Base-by-base conservation (phyloP, 92 coral and sea anemone species). In the Palythoa heliodiscus region DNA sequence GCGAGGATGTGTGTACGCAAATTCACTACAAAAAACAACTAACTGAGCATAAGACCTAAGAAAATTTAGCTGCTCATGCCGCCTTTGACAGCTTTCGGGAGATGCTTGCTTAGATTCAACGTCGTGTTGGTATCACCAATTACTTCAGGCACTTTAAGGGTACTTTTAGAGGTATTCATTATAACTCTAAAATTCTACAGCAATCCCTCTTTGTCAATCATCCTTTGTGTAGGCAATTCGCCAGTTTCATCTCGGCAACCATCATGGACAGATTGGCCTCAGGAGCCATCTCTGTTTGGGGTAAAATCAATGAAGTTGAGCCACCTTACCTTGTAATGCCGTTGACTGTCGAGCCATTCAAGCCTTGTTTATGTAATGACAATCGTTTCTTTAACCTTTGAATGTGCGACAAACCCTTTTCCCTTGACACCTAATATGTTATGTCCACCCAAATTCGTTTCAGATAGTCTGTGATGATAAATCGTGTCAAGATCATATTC, bases 391-490 rank as follows among this genome's bases (percentile, higher is more conserved):
- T 75, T 0, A 86, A 86, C 53, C 39, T 86, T 2, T 86, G 76
- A 83, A 66, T 76, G 12, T 17, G 3, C 16, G 88, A 86, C 60
- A 38, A 13, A 9, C 88, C 84, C 11, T 76, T 86, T 22, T 7
- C 11, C 24, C 47, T 86, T 11, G 88, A 86, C 22, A n/a, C 47
- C 87, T 90, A 12, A 90, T 87, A 0, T 91, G 88, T 39, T 90
- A 90, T 66, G 91, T 90, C 5, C 8, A 76, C 6, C 86, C 38
- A 1, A 15, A 71, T 25, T 83, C 86, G 5, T 91, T 60, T 58
- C 90, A 86, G 24, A 11, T 90, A 2, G 92, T 91, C 9, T 85
- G 90, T 22, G 92, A 91, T 63, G 91, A 91, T 37, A 87, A 84
- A 70, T 86, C 90, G 11, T 86, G 94, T 12, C 88, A 91, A 55